Conservation (phyloP, 2,888 invertebrate genomes). For the Syritta pipiens region DNA sequence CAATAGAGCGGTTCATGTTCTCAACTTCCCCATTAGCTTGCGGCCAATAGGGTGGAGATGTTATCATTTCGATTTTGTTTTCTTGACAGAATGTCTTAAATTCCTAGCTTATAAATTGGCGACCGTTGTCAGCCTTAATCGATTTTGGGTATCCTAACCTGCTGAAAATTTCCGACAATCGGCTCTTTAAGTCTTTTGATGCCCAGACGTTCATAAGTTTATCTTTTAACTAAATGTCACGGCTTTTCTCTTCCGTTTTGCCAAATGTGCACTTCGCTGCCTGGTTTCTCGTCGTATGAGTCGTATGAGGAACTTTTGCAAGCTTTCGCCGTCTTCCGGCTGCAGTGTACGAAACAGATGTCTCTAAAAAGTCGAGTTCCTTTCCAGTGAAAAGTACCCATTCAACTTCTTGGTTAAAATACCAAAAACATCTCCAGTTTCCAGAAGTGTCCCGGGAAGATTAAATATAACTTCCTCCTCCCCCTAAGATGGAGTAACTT, state of each 20-base stretch:
- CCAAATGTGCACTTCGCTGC: constrained; percentile 53
- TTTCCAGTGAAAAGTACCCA: constrained; percentile 14
- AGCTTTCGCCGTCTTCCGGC: constrained; percentile 23
- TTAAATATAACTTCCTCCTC: too few relatives aligned
- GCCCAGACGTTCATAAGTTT: constrained; percentile 61
- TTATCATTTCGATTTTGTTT: constrained; percentile 55
- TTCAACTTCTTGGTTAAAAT: constrained; percentile 22
- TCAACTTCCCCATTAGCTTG: constrained; percentile 39
- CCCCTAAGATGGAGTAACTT: constrained; percentile 58
- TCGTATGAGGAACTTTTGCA: constrained; percentile 72
- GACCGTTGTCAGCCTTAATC: constrained; percentile 59
- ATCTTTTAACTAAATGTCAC: constrained; percentile 62
- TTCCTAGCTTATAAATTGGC: constrained; percentile 59
- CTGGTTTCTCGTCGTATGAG: constrained; percentile 64
- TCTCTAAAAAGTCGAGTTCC: constrained; percentile 33
- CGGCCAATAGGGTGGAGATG: constrained; percentile 61
- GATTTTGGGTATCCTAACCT: constrained; percentile 47
- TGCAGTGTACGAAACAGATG: constrained; percentile 18
- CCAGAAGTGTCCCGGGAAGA: too few relatives aligned
- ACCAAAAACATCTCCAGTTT: constrained; percentile 22
- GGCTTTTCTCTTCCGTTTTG: constrained; percentile 40
- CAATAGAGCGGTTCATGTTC: constrained; percentile 37
- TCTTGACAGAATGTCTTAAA: constrained; percentile 49
- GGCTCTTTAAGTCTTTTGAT: constrained; percentile 11
- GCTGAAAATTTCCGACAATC: constrained; percentile 30